phyloP scores from a whole-genome alignment of 2,797 vertebrate species.

The Aratinga solstitialis region DNA sequence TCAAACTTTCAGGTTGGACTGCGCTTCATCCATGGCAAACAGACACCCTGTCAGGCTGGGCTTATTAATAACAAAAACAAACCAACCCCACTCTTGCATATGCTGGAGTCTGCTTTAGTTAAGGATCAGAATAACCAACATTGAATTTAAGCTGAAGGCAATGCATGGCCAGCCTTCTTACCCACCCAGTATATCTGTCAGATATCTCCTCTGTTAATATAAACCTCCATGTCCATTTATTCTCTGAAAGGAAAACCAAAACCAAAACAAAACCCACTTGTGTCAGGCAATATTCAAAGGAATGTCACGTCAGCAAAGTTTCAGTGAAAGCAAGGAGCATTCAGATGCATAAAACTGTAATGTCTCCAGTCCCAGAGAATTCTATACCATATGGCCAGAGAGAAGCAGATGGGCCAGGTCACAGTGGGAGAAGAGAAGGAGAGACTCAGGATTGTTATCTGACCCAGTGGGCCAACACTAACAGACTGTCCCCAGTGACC shows the following conservation, averaged over 20 bases:
- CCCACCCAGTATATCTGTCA: background rate
- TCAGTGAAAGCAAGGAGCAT: constrained; percentile 51
- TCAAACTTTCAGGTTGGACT: background rate
- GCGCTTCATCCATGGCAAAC: background rate
- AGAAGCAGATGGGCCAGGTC: constrained; percentile 81
- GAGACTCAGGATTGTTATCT: constrained; percentile 54
- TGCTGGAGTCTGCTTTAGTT: background rate
- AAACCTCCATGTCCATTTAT: background rate
- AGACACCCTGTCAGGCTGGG: background rate
- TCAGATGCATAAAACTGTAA: constrained; percentile 63
- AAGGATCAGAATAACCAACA: background rate
- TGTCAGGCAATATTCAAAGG: constrained; percentile 42
- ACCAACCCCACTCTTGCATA: background rate
- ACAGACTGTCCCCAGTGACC: constrained; percentile 53
- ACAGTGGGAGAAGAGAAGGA: constrained; percentile 47
- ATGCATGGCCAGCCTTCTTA: background rate
- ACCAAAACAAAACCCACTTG: background rate
- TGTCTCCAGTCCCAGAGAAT: constrained; percentile 35
- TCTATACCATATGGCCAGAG: constrained; percentile 69
- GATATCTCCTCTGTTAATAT: background rate
- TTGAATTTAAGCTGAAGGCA: background rate
- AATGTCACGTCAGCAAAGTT: constrained; percentile 19
- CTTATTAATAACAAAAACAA: background rate
- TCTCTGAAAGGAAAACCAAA: constrained; percentile 1
- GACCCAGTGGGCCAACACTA: constrained; percentile 58